phyloP scores from a whole-genome alignment of 2,113 vertebrate species.

The Monarcha castaneiventris region DNA sequence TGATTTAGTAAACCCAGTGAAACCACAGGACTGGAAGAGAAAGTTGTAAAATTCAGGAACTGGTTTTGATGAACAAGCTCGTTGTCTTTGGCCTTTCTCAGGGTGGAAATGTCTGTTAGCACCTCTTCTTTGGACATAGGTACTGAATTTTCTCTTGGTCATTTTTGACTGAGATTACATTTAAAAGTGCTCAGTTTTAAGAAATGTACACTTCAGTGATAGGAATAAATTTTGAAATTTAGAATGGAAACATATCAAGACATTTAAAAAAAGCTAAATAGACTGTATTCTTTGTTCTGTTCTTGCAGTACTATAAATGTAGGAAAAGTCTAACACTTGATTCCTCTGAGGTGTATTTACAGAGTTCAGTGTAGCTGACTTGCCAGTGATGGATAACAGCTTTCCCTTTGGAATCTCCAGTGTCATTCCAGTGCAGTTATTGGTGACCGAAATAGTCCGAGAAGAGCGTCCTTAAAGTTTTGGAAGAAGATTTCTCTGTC shows the following conservation, averaged over 20 bases:
- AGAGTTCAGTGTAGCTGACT: background rate
- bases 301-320: background rate
- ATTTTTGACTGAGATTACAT: background rate
- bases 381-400: background rate
- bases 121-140: background rate
- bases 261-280: background rate
- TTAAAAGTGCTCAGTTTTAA: background rate
- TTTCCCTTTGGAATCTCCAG: conserved; percentile 9
- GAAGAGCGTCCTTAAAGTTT: background rate
- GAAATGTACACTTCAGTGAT: background rate
- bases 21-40: conserved; percentile 35
- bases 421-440: background rate
- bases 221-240: background rate
- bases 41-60: conserved; percentile 30
- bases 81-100: background rate
- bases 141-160: background rate
- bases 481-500: background rate
- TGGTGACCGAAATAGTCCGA: background rate
- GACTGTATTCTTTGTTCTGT: background rate
- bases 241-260: background rate
- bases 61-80: background rate
- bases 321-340: background rate
- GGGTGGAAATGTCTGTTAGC: background rate
- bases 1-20: background rate
- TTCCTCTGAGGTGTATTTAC: background rate